phyloP scores from a whole-genome alignment of 2,113 vertebrate species.

The Bos javanicus region DNA sequence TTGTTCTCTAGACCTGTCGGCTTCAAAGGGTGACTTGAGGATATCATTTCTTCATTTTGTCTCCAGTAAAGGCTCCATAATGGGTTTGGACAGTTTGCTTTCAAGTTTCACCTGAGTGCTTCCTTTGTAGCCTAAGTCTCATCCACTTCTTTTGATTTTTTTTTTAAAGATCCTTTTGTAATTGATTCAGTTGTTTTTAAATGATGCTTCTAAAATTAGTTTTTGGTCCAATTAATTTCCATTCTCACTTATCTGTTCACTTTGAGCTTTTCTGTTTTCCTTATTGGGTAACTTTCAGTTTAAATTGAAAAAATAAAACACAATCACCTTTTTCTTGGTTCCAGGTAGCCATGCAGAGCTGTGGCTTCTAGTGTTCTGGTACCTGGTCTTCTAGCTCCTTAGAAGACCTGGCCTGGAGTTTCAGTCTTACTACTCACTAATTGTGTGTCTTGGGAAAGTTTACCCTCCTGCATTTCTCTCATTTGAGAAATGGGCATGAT shows the following conservation, averaged over 20 bases:
- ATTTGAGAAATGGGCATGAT: background rate
- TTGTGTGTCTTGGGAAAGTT: slow-evolving; percentile 21
- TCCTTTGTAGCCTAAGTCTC: slow-evolving; percentile 5
- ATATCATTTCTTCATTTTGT: background rate
- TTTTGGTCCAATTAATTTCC: slow-evolving; percentile 34
- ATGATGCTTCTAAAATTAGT: slow-evolving; percentile 27
- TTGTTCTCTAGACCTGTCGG: background rate
- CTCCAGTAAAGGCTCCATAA: background rate
- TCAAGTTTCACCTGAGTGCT: slow-evolving; percentile 5
- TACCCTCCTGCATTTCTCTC: background rate
- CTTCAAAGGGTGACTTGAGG: slow-evolving; percentile 29
- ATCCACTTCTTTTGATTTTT: slow-evolving; percentile 25
- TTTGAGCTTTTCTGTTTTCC: slow-evolving; percentile 44
- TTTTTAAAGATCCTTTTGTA: slow-evolving; percentile 46
- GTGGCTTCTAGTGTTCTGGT: background rate
- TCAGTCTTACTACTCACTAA: background rate
- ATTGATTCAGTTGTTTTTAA: slow-evolving; percentile 39
- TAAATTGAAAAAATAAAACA: background rate
- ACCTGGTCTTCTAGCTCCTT: background rate
- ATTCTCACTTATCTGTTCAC: background rate
- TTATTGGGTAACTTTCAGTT: slow-evolving; percentile 16
- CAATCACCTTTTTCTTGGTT: background rate
- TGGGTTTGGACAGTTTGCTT: background rate
- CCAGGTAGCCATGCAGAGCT: background rate
- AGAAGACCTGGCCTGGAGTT: background rate